phyloP scores from a whole-genome alignment of 2,888 invertebrate genomes.

The Mallateleia sp. region DNA sequence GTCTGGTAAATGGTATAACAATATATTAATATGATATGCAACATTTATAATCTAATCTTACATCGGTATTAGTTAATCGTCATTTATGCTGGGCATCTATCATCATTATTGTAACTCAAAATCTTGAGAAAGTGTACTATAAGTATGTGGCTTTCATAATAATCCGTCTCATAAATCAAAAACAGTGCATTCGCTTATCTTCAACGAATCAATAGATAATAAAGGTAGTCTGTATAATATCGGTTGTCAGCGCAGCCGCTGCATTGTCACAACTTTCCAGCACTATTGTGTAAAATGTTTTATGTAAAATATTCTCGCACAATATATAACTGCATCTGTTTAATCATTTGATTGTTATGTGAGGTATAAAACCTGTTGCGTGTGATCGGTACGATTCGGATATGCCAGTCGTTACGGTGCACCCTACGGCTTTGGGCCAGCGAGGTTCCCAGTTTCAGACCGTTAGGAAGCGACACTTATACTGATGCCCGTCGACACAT shows the following conservation, averaged over 20 bases:
- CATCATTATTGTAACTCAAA: constrained; percentile 83
- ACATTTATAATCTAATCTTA: too few species aligned
- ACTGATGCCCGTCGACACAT: constrained; percentile 44
- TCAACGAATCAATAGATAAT: constrained; percentile 88
- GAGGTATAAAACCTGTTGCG: constrained; percentile 89
- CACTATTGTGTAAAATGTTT: constrained; percentile 87
- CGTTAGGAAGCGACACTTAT: constrained; percentile 67
- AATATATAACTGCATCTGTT: constrained; percentile 89
- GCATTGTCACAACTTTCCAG: constrained; percentile 82
- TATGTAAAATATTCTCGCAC: constrained; percentile 89
- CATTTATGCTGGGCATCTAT: constrained; percentile 89
- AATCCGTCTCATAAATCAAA: constrained; percentile 76
- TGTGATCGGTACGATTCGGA: constrained; percentile 78
- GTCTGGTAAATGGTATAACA: too few species aligned
- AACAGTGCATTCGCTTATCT: constrained; percentile 85
- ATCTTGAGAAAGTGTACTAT: constrained; percentile 71
- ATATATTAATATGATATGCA: too few species aligned
- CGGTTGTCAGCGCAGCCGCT: constrained; percentile 81
- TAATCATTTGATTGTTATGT: constrained; percentile 89
- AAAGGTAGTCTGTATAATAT: constrained; percentile 86
- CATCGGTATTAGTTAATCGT: constrained; percentile 87
- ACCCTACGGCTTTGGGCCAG: constrained; percentile 52
- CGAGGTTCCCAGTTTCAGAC: constrained; percentile 36
- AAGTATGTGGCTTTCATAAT: constrained; percentile 63
- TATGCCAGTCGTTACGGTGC: constrained; percentile 60